Percentiles rank a stretch among this genome's conserved stretches.
These are phyloP conservation scores for Ctenosaura bakeri DNA, from an alignment of 2,797 vertebrate genomes.

Conservation along the genomic window DNA sequence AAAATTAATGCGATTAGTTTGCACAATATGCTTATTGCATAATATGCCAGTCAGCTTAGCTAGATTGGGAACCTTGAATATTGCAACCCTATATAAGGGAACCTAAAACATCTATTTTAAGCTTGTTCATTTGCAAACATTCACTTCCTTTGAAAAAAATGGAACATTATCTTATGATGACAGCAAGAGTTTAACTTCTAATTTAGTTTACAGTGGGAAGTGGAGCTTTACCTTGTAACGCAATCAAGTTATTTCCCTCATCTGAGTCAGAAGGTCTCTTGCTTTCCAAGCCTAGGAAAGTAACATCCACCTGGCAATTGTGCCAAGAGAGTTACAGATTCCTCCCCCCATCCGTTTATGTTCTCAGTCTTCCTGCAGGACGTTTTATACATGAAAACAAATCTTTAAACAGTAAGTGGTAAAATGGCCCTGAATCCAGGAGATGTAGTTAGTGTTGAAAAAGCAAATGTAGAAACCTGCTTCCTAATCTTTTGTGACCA, in stretches of 20 bases:
- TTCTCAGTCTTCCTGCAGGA: background rate
- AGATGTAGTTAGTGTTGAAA: background rate
- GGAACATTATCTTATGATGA: slow-evolving; percentile 3
- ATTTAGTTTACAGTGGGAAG: background rate
- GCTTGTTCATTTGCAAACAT: slow-evolving; percentile 22
- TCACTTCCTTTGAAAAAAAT: slow-evolving; percentile 29
- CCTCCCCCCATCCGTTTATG: background rate
- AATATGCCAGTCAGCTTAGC: too few species aligned
- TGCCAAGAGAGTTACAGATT: slow-evolving; percentile 6
- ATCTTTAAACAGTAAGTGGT: background rate
- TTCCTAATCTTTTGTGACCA: background rate
- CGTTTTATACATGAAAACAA: background rate
- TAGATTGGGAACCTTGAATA: too few species aligned
- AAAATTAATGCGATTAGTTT: too few species aligned
- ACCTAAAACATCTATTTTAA: slow-evolving; percentile 42
- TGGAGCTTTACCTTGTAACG: slow-evolving; percentile 35
- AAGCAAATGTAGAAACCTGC: background rate
- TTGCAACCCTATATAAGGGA: background rate
- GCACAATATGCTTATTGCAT: too few species aligned
- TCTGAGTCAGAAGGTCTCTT: background rate
- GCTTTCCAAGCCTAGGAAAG: background rate
- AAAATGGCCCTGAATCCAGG: background rate
- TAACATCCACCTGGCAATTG: slow-evolving; percentile 18
- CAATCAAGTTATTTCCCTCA: slow-evolving; percentile 35
- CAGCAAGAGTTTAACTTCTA: slow-evolving; percentile 41